Base-by-base conservation (phyloP, 2,113 vertebrate genomes). In the Romanogobio albipinnatus region DNA sequence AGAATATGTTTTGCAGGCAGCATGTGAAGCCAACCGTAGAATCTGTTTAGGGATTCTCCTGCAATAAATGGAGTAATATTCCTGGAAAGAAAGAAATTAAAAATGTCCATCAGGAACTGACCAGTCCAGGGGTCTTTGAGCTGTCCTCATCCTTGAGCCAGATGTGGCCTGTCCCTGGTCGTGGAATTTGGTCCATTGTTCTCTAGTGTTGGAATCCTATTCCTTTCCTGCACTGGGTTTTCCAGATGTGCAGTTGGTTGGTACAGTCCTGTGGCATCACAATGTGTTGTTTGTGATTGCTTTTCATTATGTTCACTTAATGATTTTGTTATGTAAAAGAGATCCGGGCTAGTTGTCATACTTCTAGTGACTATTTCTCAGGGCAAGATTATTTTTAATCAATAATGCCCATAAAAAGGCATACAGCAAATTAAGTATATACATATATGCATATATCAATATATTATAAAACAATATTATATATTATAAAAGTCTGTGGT, bases 101-200 rank as follows among this genome's bases (percentile, higher is more conserved):
- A 56, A 84, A 81, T 26, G 26, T 49, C 71, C 64, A 62, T 59
- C 47, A 81, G 86, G 74, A 80, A 39, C 59, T 24, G 76, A 68
- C 5, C 36, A 24, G 58, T 71, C 76, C 76, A 53, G 33, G 47
- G 58, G 70, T 73, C 66, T 74, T 39, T 84, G 70, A 56, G 56
- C 53, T 53, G 61, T 56, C 13, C 75, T 81, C 33, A 78, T 68
- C 79, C 47, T 58, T 64, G 76, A 71, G 49, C 49, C 78, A 87
- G 88, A 87, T 26, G 53, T 88, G 89, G 89, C 89, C 89, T 86
- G 83, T 89, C 85, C 87, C 84, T 84, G 59, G 87, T 89, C 88
- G 88, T 91, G 81, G 87, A 85, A 83, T 91, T 79, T 83, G 29
- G 84, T 91, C 88, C 87, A 92, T 93, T 93, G 91, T 93, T 93